phyloP scores from a whole-genome alignment of 2,797 vertebrate species.

The Sphenopsis melanotis region DNA sequence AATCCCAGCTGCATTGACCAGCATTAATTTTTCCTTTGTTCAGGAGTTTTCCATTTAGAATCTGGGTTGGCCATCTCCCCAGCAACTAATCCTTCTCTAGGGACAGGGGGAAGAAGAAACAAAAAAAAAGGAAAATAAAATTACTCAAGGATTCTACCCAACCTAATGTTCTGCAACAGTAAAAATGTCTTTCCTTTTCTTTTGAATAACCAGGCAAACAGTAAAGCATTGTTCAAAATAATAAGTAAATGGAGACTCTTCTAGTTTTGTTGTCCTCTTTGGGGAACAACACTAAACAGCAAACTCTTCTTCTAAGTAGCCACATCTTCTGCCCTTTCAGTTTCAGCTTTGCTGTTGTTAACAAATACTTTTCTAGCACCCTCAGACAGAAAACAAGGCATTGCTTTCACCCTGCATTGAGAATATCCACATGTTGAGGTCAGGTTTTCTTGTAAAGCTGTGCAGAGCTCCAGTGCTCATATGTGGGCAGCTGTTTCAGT shows the following conservation, averaged over 20 bases:
- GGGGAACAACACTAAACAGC: neutral
- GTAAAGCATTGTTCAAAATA: neutral
- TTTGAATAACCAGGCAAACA: neutral
- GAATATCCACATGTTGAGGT: fast-evolving
- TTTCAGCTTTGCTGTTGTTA: neutral
- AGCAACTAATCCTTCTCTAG: slow-evolving; percentile 7
- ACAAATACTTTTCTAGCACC: neutral
- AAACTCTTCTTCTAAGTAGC: neutral
- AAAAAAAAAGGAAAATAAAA: neutral
- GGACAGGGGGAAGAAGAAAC: neutral
- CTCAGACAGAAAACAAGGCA: neutral
- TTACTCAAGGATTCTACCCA: neutral
- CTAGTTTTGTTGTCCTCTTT: neutral
- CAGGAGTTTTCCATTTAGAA: slow-evolving; percentile 21
- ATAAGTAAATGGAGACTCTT: neutral
- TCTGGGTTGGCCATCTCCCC: slow-evolving; percentile 47
- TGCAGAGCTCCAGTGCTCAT: neutral
- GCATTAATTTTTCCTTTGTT: neutral
- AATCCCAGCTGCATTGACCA: slow-evolving; percentile 30
- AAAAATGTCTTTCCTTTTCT: neutral
- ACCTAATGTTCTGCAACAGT: neutral
- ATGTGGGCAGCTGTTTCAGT: neutral
- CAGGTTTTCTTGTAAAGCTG: neutral
- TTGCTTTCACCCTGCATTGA: neutral
- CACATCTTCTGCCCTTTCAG: neutral